Evolutionary conservation across 2,113 vertebrate species (phyloP).

Genomic region (Albula goreensis): DNA sequence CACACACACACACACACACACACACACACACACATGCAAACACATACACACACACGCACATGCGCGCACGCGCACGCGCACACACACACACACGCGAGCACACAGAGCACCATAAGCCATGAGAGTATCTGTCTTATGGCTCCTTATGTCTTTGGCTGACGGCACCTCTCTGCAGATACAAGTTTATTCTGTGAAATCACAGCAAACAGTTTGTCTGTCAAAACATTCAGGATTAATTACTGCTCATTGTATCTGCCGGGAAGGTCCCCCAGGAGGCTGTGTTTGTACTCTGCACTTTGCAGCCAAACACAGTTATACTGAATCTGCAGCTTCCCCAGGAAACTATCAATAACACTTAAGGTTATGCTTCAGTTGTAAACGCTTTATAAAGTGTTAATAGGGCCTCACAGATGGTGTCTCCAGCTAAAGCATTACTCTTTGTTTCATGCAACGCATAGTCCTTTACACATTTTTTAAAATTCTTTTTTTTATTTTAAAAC

Average conservation of each 20-base stretch:
- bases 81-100: background rate
- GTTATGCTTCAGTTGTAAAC: background rate
- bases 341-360: background rate
- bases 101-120: no score
- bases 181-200: background rate
- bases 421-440: background rate
- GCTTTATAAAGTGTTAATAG: background rate
- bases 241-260: background rate
- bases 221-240: background rate
- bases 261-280: background rate
- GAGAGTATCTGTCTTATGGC: no score
- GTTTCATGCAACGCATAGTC: background rate
- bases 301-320: background rate
- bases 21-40: background rate
- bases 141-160: background rate
- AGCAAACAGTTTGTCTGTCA: background rate
- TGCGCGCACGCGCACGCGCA: background rate
- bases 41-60: no score
- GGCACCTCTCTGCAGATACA: background rate
- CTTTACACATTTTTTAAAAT: no score
- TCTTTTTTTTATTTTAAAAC: no score
- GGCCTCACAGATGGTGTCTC: background rate
- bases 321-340: background rate
- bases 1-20: background rate
- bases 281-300: background rate